Evolutionary conservation across 2,888 invertebrate species (phyloP).

Genomic region (Azorinus chamasolen): DNA sequence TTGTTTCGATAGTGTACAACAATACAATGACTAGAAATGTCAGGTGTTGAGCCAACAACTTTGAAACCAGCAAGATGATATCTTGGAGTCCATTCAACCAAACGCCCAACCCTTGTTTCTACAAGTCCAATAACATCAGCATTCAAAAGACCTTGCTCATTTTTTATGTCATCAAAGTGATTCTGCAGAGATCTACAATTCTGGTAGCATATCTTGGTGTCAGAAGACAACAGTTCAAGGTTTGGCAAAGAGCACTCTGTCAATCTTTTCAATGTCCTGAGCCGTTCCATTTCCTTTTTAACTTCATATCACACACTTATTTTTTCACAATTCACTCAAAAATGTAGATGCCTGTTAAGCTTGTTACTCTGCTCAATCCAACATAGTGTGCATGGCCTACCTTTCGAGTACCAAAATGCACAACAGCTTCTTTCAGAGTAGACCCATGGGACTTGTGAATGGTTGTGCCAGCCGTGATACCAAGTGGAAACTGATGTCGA

Average conservation of each 20-base stretch:
- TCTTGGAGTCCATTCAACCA: background rate
- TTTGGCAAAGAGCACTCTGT: conserved; percentile 7
- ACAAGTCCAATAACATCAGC: conserved; percentile 39
- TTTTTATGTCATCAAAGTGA: conserved; percentile 35
- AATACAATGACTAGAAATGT: conserved; percentile 32
- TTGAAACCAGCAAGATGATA: conserved; percentile 19
- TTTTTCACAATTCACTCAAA: conserved; percentile 32
- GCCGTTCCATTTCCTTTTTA: conserved; percentile 43
- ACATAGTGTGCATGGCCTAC: conserved; percentile 54
- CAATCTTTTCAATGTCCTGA: conserved; percentile 7
- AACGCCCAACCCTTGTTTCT: conserved; percentile 38
- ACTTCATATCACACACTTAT: conserved; percentile 27
- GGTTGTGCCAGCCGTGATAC: conserved; percentile 50
- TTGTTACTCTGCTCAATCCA: conserved; percentile 47
- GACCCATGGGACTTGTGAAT: conserved; percentile 56
- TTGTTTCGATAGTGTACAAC: conserved; percentile 21
- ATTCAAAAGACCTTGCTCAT: conserved; percentile 24
- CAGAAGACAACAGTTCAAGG: background rate
- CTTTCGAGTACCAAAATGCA: conserved; percentile 46
- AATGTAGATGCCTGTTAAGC: conserved; percentile 31
- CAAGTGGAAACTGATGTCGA: conserved; percentile 51
- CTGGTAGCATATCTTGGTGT: conserved; percentile 21
- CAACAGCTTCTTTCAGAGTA: conserved; percentile 39
- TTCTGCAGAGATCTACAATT: too few relatives aligned
- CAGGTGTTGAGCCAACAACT: conserved; percentile 12